phyloP scores from a whole-genome alignment of 2,113 vertebrate genomes.

The Lasiurus borealis region DNA sequence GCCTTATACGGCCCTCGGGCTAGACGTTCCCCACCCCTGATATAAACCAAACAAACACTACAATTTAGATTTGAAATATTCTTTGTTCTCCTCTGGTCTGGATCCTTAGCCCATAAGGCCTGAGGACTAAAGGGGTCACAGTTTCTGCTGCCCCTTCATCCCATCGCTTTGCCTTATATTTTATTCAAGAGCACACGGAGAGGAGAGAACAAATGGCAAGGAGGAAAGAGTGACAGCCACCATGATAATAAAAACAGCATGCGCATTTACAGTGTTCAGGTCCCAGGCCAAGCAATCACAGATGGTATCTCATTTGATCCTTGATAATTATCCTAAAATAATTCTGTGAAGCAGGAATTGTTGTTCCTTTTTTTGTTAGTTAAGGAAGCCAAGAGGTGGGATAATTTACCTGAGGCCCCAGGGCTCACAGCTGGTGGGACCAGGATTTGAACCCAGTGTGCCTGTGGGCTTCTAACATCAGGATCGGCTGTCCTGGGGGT shows the following conservation, averaged over 20 bases:
- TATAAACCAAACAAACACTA: not conserved
- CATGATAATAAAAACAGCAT: not conserved
- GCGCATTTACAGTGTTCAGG: not conserved
- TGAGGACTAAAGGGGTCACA: not conserved
- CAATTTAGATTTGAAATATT: not conserved
- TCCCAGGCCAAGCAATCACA: not conserved
- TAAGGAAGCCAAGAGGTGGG: not conserved
- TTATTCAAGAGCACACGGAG: not conserved
- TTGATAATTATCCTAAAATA: not conserved
- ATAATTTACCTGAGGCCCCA: not conserved
- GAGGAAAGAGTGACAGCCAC: not conserved
- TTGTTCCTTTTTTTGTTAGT: not conserved
- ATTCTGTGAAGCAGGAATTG: not conserved
- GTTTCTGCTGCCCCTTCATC: not conserved
- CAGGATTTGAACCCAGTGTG: slow-evolving; percentile 3
- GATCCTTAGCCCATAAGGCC: not conserved
- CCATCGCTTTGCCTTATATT: not conserved
- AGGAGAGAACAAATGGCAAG: not conserved
- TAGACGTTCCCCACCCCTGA: no score
- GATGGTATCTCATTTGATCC: not conserved
- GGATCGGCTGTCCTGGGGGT: not conserved
- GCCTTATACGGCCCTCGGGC: no score
- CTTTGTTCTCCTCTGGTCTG: slow-evolving; percentile 5
- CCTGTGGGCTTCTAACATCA: not conserved
- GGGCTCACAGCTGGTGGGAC: not conserved